phyloP scores from a whole-genome alignment of 2,888 invertebrate species.

The Scelioninae gen. 1 region DNA sequence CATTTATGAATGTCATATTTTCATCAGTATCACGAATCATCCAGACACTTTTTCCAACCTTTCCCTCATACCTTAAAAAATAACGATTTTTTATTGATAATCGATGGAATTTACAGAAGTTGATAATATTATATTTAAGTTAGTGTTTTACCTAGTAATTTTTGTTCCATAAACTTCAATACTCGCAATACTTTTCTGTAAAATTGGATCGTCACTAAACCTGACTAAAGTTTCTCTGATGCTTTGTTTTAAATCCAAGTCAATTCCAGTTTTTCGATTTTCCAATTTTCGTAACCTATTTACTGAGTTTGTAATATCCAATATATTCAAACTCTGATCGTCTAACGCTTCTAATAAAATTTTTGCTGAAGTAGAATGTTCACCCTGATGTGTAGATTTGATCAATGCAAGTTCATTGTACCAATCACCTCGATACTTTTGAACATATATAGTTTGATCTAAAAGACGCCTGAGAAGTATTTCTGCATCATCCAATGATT shows the following conservation, averaged over 20 bases:
- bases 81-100: no score
- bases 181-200: conserved; percentile 7
- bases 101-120: neutral
- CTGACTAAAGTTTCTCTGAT: neutral
- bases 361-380: conserved; percentile 75
- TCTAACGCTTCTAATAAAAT: conserved; percentile 75
- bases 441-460: conserved; percentile 71
- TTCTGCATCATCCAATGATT: conserved; percentile 70
- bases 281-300: conserved; percentile 76
- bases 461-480: conserved; percentile 74
- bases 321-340: conserved; percentile 70
- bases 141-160: conserved; percentile 57
- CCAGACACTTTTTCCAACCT: neutral
- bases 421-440: conserved; percentile 75
- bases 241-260: neutral
- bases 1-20: conserved; percentile 73
- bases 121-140: neutral
- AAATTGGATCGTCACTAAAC: neutral
- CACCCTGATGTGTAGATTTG: conserved; percentile 75
- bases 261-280: conserved; percentile 71
- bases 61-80: no score
- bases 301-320: conserved; percentile 74
- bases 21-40: neutral
- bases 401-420: conserved; percentile 80
- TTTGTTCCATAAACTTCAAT: conserved; percentile 41